Evolutionary conservation across 2,888 invertebrate species (phyloP).

Genomic region (Nemurella pictetii): DNA sequence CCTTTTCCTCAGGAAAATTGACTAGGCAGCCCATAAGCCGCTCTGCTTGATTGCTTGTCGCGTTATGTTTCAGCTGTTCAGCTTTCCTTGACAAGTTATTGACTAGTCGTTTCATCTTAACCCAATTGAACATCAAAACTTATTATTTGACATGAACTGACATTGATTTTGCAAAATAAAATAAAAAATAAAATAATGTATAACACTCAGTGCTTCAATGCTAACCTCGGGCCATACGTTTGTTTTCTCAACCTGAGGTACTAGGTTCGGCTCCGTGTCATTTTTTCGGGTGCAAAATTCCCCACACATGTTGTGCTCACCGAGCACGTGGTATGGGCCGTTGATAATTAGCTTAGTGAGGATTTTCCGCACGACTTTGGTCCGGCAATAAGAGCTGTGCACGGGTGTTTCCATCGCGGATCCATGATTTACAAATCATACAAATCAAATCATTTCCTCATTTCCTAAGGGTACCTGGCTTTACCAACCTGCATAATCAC

Average conservation of each 20-base stretch:
- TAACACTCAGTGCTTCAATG: too few species aligned
- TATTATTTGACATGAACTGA: not conserved
- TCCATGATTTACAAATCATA: too few species aligned
- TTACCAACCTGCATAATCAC: too few species aligned
- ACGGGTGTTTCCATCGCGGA: too few species aligned
- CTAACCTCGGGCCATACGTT: slow-evolving; percentile 2
- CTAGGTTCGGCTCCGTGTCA: slow-evolving; percentile 10
- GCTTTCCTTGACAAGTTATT: not conserved
- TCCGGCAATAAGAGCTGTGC: too few species aligned
- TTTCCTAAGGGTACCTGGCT: too few species aligned
- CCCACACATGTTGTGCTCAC: slow-evolving; percentile 31
- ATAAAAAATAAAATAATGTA: too few species aligned
- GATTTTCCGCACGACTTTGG: too few species aligned
- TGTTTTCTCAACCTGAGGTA: not conserved
- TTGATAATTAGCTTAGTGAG: too few species aligned
- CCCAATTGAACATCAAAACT: not conserved
- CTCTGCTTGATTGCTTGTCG: slow-evolving; percentile 18
- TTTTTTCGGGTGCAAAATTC: slow-evolving; percentile 30
- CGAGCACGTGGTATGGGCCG: slow-evolving; percentile 34
- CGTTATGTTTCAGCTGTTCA: slow-evolving; percentile 7
- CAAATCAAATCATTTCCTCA: too few species aligned
- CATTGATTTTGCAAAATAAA: too few species aligned
- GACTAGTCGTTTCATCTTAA: not conserved
- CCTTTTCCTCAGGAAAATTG: slow-evolving; percentile 30
- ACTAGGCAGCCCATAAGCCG: slow-evolving; percentile 26